These are phyloP conservation scores for Melanotaenia maccullochi DNA, from an alignment of 2,797 vertebrate species.

Conservation along the genomic window DNA sequence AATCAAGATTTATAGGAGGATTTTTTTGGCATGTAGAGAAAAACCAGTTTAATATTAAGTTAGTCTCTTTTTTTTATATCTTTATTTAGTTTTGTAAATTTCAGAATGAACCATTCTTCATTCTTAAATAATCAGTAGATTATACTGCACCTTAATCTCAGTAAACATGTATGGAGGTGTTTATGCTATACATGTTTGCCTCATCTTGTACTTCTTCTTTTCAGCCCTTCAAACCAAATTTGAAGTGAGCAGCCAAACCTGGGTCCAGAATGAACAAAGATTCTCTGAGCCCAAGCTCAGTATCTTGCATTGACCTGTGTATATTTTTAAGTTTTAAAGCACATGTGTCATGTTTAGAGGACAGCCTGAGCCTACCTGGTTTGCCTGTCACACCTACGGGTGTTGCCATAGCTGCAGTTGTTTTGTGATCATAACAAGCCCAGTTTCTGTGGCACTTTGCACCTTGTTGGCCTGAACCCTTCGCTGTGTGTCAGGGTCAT, in stretches of 20 bases:
- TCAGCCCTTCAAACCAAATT: conserved; percentile 67
- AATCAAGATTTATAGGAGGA: conserved; percentile 57
- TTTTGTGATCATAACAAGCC: conserved; percentile 81
- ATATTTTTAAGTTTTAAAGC: conserved; percentile 65
- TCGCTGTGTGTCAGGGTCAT: conserved; percentile 48
- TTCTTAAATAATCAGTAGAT: neutral
- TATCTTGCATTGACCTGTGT: conserved; percentile 55
- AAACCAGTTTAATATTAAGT: conserved; percentile 63
- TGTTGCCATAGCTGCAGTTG: conserved; percentile 74
- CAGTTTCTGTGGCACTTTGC: conserved; percentile 61
- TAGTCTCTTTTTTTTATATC: neutral
- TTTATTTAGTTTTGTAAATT: conserved; percentile 9
- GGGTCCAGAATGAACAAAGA: conserved; percentile 48
- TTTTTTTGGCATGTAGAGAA: conserved; percentile 85
- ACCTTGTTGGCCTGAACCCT: conserved; percentile 20
- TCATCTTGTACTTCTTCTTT: conserved; percentile 68
- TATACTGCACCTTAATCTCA: conserved; percentile 6
- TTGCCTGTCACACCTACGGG: conserved; percentile 63
- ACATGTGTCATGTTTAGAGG: conserved; percentile 68
- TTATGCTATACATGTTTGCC: conserved; percentile 62
- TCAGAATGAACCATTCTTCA: conserved; percentile 13
- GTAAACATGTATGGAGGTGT: conserved; percentile 53
- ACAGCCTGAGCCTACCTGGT: conserved; percentile 60
- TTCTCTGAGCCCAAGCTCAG: conserved; percentile 56
- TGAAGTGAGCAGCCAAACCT: conserved; percentile 59